Conservation (phyloP, 2,888 invertebrate species). For the Onthophagus sagittarius region DNA sequence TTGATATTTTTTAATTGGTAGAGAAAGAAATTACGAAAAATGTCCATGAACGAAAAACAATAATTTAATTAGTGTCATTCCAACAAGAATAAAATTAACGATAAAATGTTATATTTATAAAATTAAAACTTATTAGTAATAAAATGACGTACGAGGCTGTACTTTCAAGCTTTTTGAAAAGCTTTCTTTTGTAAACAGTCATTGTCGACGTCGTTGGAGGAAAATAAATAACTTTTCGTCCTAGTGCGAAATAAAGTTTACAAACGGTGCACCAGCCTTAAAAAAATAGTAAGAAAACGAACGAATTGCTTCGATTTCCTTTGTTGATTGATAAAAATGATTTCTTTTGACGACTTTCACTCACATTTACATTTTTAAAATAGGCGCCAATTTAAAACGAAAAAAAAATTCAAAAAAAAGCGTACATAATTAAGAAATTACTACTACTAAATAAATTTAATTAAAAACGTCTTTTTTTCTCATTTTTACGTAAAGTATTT, state of each 20-base stretch:
- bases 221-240: too few relatives aligned
- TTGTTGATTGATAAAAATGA: constrained; percentile 25
- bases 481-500: constrained; percentile 20
- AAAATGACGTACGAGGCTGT: constrained; percentile 38
- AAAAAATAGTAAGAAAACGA: constrained; percentile 12
- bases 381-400: constrained; percentile 2
- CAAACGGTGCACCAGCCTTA: constrained; percentile 31
- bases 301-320: constrained; percentile 5
- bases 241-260: neutral
- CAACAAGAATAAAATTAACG: constrained; percentile 30
- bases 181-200: too few relatives aligned
- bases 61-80: constrained; percentile 48
- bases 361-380: neutral
- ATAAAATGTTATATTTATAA: constrained; percentile 38
- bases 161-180: constrained; percentile 23
- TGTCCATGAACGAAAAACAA: constrained; percentile 44
- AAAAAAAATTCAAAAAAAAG: neutral
- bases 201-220: constrained; percentile 27
- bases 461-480: constrained; percentile 16
- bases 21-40: constrained; percentile 16
- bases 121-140: constrained; percentile 29
- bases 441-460: constrained; percentile 10
- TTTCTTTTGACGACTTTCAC: constrained; percentile 13
- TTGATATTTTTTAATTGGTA: constrained; percentile 13
- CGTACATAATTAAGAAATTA: neutral